Evolutionary conservation across 2,113 vertebrate genomes (phyloP), one percentile per base, ranked within the genome.

Genomic region (Picathartes gymnocephalus): DNA sequence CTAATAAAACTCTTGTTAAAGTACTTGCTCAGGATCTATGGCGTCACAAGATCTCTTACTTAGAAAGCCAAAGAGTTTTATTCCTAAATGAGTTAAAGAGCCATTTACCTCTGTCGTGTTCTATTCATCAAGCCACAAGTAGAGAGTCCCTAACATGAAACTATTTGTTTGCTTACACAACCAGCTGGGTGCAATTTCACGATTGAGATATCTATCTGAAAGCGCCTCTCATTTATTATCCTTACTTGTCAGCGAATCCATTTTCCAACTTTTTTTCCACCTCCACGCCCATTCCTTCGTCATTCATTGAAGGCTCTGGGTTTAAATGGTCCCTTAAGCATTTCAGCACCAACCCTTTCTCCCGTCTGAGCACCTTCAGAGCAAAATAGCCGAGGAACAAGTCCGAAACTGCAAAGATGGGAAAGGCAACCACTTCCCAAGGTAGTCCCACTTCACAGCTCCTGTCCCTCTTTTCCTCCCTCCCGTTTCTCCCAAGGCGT

Each of bases 131-230:
- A 98, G 98, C 97, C 98, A 97, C 99, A 99, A 99, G 98, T 98
- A 98, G 98, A 98, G 98, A 98, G 98, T 98, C 97, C 98, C 98
- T 98, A 98, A 98, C 98, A 99, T 96, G 98, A 98, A 98, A 98
- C 98, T 98, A 99, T 99, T 99, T 99, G 99, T 99, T 99, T 99
- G 99, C 99, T 98, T 99, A 99, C 98, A 99, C 98, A 98, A 98
- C 98, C 99, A 99, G 99, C 98, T 99, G 99, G 98, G 98, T 97
- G 98, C 98, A 98, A 99, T 99, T 99, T 99, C 99, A 99, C 99
- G 98, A 99, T 98, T 99, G 98, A 99, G 98, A 98, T 99, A 99
- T 98, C 98, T 98, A 98, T 99, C 98, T 99, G 99, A 99, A 99
- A 99, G 99, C 98, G 95, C 93, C 95, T 98, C 98, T 98, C 98